Evolutionary conservation across 2,113 vertebrate species (phyloP).

Genomic region (Gasterosteus nipponicus): DNA sequence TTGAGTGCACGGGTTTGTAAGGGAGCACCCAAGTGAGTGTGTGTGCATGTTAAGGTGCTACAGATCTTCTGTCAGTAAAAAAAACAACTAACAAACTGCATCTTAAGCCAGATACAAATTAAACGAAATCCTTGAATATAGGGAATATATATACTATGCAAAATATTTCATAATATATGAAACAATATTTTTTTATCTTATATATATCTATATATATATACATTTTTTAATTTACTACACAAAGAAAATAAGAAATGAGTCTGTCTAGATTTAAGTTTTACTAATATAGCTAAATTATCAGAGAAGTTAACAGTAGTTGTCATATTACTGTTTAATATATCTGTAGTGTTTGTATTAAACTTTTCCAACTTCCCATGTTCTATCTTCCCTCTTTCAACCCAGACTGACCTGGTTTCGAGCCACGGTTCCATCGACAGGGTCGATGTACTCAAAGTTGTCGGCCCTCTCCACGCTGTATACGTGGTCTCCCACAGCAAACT

Average conservation of each 20-base stretch:
- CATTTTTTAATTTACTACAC: too few species aligned
- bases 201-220: too few species aligned
- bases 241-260: not conserved
- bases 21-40: slow-evolving; percentile 10
- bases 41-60: not conserved
- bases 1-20: slow-evolving; percentile 19
- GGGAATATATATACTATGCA: not conserved
- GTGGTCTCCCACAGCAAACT: slow-evolving; percentile 93
- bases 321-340: not conserved
- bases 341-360: not conserved
- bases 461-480: slow-evolving; percentile 93
- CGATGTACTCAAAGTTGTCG: slow-evolving; percentile 96
- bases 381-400: not conserved
- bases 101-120: not conserved
- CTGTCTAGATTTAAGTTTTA: not conserved
- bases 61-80: not conserved
- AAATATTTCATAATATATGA: not conserved
- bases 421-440: slow-evolving; percentile 97
- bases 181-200: not conserved
- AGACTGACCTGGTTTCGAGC: slow-evolving; percentile 94
- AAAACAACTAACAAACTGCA: not conserved
- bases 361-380: not conserved
- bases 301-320: not conserved
- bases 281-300: not conserved
- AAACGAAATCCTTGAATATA: not conserved